A percentile compares a stretch with the other conserved stretches of the same genome.
phyloP scores from a whole-genome alignment of 2,888 invertebrate genomes.

The Nephrocerus scutellatus region DNA sequence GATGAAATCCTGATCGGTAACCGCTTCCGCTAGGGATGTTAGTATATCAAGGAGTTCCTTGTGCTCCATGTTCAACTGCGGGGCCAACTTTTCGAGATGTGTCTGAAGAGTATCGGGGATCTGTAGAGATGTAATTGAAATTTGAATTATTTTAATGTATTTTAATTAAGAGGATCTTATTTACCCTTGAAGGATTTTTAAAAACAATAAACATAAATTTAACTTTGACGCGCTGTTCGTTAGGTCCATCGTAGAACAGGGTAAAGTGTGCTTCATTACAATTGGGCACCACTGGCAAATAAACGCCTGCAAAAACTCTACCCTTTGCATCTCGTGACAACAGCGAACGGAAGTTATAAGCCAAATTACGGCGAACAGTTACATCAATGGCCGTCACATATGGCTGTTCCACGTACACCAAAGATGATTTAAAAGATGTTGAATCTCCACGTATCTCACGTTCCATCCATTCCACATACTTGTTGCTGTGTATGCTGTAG shows the following conservation, averaged over 20 bases:
- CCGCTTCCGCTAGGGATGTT: slow-evolving; percentile 58
- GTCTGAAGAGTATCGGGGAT: slow-evolving; percentile 56
- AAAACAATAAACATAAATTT: slow-evolving; percentile 71
- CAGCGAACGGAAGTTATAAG: slow-evolving; percentile 72
- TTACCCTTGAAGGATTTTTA: slow-evolving; percentile 54
- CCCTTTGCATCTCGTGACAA: slow-evolving; percentile 78
- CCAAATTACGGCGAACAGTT: slow-evolving; percentile 81
- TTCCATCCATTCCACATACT: slow-evolving; percentile 82
- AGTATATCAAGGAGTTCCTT: slow-evolving; percentile 59
- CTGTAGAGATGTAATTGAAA: slow-evolving; percentile 50
- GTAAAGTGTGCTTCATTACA: slow-evolving; percentile 61
- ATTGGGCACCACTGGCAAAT: slow-evolving; percentile 69
- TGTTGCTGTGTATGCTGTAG: slow-evolving; percentile 59
- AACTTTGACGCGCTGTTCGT: slow-evolving; percentile 60
- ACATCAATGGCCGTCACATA: slow-evolving; percentile 76
- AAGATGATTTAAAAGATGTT: slow-evolving; percentile 59
- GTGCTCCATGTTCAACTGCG: slow-evolving; percentile 63
- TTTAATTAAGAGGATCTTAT: too few species aligned
- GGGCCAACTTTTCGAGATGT: slow-evolving; percentile 62
- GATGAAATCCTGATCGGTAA: slow-evolving; percentile 66
- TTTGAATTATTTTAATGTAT: too few species aligned
- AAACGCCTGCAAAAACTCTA: slow-evolving; percentile 73
- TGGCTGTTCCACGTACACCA: slow-evolving; percentile 72
- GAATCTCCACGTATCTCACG: slow-evolving; percentile 62
- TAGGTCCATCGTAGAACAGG: slow-evolving; percentile 63